phyloP scores from a whole-genome alignment of 2,888 invertebrate species.

The Drosophila histrio region DNA sequence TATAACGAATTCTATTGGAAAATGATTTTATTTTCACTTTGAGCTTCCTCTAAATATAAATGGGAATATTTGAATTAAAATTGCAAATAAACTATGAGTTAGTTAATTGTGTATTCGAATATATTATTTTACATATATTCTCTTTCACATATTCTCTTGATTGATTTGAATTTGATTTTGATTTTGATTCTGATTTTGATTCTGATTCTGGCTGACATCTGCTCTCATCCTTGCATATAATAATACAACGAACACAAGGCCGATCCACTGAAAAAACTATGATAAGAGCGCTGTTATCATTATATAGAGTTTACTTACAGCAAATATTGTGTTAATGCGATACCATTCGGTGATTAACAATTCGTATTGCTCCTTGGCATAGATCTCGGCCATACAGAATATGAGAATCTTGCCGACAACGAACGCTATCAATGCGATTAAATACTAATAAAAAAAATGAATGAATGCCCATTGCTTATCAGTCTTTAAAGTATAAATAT shows the following conservation, averaged over 20 bases:
- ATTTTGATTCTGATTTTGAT: not conserved
- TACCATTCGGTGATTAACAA: not conserved
- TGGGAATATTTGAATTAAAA: too few species aligned
- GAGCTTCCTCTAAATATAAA: too few species aligned
- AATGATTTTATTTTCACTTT: too few species aligned
- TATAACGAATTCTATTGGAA: not conserved
- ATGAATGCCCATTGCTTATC: not conserved
- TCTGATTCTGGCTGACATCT: not conserved
- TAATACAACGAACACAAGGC: not conserved
- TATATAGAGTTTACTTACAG: not conserved
- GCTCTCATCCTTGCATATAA: not conserved
- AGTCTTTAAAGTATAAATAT: not conserved
- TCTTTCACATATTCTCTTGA: too few species aligned
- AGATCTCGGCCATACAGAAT: not conserved
- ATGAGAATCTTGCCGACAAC: not conserved
- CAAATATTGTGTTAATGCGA: not conserved
- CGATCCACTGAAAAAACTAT: not conserved
- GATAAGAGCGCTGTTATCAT: not conserved
- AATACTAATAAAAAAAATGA: not conserved
- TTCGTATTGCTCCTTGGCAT: not conserved
- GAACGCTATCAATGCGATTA: not conserved
- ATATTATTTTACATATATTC: too few species aligned
- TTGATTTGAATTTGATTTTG: not conserved
- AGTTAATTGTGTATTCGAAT: too few species aligned
- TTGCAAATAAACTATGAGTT: too few species aligned